These are phyloP conservation scores for Prietella phreatophila DNA, from an alignment of 2,113 vertebrate genomes.

Conservation along the genomic window DNA sequence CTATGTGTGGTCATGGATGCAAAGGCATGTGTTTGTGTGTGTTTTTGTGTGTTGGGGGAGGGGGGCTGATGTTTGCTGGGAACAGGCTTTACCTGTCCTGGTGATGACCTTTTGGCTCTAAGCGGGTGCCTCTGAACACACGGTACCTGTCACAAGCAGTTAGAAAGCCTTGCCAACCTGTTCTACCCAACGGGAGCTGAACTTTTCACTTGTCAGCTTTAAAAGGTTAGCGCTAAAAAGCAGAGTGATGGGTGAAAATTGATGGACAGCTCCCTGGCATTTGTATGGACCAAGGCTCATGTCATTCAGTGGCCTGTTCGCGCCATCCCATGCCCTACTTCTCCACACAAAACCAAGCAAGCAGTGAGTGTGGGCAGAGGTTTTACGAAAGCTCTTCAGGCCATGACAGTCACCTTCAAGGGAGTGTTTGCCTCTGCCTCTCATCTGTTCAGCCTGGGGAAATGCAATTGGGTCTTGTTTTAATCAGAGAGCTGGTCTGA, in stretches of 20 bases:
- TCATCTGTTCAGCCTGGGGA: constrained; percentile 22
- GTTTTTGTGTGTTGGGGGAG: not conserved
- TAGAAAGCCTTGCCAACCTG: constrained; percentile 74
- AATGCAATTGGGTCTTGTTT: constrained; percentile 42
- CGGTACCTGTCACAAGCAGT: constrained; percentile 85
- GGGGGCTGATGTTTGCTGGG: constrained; percentile 28
- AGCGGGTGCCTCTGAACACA: constrained; percentile 68
- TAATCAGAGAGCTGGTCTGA: not conserved
- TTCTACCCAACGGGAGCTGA: constrained; percentile 76
- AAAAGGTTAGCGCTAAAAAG: constrained; percentile 83
- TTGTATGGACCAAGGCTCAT: constrained; percentile 58
- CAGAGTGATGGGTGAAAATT: constrained; percentile 73
- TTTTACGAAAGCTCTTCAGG: constrained; percentile 50
- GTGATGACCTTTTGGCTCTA: constrained; percentile 66
- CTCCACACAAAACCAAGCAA: constrained; percentile 38
- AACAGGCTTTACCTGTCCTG: constrained; percentile 63
- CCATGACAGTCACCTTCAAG: constrained; percentile 41
- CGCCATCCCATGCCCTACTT: constrained; percentile 11
- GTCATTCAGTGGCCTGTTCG: constrained; percentile 54
- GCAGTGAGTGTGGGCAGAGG: constrained; percentile 47
- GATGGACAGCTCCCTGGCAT: constrained; percentile 69
- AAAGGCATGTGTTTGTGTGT: no score
- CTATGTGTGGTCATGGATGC: no score
- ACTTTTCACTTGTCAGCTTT: constrained; percentile 86
- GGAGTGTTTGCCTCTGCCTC: constrained; percentile 15